Evolutionary conservation across 2,113 vertebrate genomes (phyloP), one percentile per base, ranked within the genome.

Genomic region (Athene noctua): DNA sequence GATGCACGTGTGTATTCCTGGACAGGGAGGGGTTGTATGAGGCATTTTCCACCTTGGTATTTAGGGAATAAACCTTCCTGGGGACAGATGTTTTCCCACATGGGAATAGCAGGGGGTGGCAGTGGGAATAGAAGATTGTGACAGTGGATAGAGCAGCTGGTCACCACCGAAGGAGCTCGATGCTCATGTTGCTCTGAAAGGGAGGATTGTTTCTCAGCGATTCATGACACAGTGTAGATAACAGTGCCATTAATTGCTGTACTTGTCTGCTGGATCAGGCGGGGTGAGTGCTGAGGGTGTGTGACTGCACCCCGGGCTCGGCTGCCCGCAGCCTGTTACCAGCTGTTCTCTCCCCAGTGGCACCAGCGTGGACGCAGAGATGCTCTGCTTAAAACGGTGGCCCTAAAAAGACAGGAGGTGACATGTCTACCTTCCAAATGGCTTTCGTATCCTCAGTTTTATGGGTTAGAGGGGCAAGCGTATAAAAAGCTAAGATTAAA

Each of bases 201-300:
- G 71, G n/a, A 79, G 78, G 86, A 62, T 97, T 96, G 81, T 92
- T 91, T 93, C 23, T 55, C 26, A 17, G 47, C 65, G 32, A 71
- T 95, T 82, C 46, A 18, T 81, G 84, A 72, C 74, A 54, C 44
- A 36, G 40, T 8, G 34, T 16, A 83, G 86, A 91, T 94, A 58
- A 92, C 93, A 95, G 82, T 75, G 67, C 65, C 1, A 4, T 92
- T 96, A 94, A 89, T 94, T 95, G 81, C 88, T 66, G 32, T 85
- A 10, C 47, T 77, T 90, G 82, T 90, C 79, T 66, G 46, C 74
- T 25, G 80, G 91, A 52, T 96, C 46, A 63, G 66, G 75, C 87
- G 8, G 93, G 79, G 62, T 63, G 82, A 70, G 85, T n/a, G 92
- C 83, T 9, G 16, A 59, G 72, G 95, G 88, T 74, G 80, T 52